These are phyloP conservation scores for Anisognathus igniventris DNA, from an alignment of 2,797 vertebrate genomes.

Conservation along the genomic window DNA sequence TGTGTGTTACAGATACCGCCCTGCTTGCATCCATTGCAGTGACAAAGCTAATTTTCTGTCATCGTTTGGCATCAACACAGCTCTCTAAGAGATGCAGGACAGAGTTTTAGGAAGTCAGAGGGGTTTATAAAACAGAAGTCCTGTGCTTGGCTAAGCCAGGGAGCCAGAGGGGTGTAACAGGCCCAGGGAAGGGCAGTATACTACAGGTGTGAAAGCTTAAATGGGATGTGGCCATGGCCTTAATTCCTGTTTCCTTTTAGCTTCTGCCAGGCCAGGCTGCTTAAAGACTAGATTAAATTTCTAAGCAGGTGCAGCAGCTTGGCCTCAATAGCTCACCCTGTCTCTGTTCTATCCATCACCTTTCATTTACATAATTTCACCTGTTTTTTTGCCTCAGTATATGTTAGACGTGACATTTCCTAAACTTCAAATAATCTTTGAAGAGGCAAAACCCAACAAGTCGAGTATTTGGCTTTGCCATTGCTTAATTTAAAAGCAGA, in stretches of 20 bases:
- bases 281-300: slow-evolving; percentile 37
- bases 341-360: background rate
- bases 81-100: background rate
- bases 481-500: background rate
- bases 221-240: background rate
- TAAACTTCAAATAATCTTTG: background rate
- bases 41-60: background rate
- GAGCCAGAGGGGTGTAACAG: background rate
- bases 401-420: background rate
- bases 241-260: background rate
- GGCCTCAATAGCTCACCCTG: background rate
- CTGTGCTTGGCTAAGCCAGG: fast-evolving
- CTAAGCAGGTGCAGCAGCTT: slow-evolving; percentile 15
- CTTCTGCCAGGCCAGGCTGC: background rate
- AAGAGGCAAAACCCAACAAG: background rate
- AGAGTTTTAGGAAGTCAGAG: background rate
- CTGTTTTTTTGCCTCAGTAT: background rate
- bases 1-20: fast-evolving
- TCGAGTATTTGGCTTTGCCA: background rate
- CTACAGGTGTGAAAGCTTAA: background rate
- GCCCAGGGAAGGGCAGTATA: fast-evolving
- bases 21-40: background rate
- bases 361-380: background rate
- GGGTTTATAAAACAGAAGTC: background rate
- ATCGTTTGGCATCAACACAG: background rate